Evolutionary conservation across 2,113 vertebrate genomes (phyloP), one percentile per base, ranked within the genome.

Genomic region (Eublepharis macularius): DNA sequence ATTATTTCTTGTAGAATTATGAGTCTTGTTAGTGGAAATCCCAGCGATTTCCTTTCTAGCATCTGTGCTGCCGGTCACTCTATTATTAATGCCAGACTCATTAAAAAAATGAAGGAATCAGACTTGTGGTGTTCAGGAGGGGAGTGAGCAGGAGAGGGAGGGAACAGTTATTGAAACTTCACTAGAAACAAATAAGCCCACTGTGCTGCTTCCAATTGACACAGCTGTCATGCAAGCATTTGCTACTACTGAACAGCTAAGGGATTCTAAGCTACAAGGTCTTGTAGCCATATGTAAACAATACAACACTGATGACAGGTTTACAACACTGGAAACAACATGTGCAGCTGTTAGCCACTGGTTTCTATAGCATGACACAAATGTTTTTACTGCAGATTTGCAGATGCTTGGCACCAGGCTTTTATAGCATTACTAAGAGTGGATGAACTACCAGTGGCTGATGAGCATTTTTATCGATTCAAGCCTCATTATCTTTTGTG

Each of bases 231-330:
- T 93, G 82, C 92, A 93, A 94, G 92, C n/a, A 24, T 84, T 92
- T 85, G 90, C 92, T 91, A 91, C 85, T 1, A 10, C 87, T 47
- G 88, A 89, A 86, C 32, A 6, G 41, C 0, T 4, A 36, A 84
- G 92, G 94, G 94, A 95, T 88, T 84, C 94, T 94, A 86, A 1
- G 91, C 88, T 91, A 89, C 6, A 21, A 94, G 94, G 91, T 91
- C 95, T 96, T 94, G 93, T 95, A 96, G 95, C 93, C 96, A 94
- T 95, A 94, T 93, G 96, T 94, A 96, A 96, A 96, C 95, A 95
- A 95, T 92, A 91, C 75, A 54, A 43, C 4, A 49, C 34, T 34
- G 89, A 93, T 93, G 96, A 96, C 95, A 96, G 96, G 93, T 96
- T 96, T 96, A 96, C 92, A 94, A 86, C 91, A 36, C 79, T 88